Conservation (phyloP, 2,888 invertebrate species). For the Stenodema calcarata region DNA sequence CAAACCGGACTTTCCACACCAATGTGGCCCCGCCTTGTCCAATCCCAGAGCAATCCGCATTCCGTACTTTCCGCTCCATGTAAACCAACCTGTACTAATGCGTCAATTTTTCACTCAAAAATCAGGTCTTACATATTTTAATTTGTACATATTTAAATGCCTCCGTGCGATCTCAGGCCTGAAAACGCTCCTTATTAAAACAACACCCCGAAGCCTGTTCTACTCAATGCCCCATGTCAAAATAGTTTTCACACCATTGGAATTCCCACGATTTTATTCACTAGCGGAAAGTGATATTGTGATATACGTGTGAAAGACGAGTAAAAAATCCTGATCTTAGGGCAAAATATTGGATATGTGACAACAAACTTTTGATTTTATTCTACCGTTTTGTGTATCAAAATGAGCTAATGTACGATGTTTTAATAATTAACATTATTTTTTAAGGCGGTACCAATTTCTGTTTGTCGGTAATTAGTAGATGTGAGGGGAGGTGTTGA, state of each 20-base stretch:
- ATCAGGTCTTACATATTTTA: neutral
- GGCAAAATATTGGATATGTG: neutral
- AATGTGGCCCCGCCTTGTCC: no score
- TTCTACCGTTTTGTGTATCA: neutral
- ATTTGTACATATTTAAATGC: neutral
- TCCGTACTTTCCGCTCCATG: no score
- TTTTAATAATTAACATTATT: neutral
- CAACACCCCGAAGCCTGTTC: neutral
- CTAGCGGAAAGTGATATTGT: neutral
- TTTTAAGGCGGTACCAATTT: neutral
- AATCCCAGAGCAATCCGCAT: no score
- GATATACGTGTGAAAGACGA: slow-evolving; percentile 17
- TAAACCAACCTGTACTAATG: no score
- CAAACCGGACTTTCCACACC: no score
- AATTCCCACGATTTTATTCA: neutral
- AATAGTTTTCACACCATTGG: neutral
- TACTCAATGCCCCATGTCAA: neutral
- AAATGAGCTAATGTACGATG: neutral
- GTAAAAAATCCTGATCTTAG: neutral
- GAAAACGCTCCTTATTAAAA: neutral
- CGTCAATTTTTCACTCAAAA: neutral
- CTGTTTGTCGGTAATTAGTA: neutral
- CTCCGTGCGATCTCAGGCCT: neutral
- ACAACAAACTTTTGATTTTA: neutral
- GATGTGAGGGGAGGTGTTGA: neutral